phyloP scores from a whole-genome alignment of 2,797 vertebrate genomes.

The Luscinia luscinia region DNA sequence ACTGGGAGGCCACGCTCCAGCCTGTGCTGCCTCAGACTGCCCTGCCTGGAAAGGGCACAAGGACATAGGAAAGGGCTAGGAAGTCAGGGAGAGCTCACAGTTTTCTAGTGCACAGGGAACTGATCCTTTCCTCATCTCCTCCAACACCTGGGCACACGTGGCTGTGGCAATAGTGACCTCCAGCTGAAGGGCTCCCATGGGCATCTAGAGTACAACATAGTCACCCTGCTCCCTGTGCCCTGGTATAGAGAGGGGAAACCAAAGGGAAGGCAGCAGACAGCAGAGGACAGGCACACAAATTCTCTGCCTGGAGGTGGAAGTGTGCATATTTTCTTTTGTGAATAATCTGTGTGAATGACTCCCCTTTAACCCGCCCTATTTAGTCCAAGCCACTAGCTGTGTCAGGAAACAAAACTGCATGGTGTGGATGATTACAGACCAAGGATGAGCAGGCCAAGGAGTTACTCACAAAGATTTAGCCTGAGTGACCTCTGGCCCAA shows the following conservation, averaged over 20 bases:
- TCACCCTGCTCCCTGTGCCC: background rate
- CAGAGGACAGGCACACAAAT: background rate
- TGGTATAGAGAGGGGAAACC: background rate
- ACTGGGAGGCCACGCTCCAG: background rate
- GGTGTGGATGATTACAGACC: background rate
- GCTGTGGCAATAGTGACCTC: background rate
- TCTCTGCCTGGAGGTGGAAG: background rate
- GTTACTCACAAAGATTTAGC: background rate
- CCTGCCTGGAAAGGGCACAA: background rate
- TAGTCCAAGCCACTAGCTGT: background rate
- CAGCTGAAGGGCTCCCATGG: background rate
- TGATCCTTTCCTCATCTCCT: background rate
- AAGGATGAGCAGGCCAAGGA: accelerated
- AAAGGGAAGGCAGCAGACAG: background rate
- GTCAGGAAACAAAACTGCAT: background rate
- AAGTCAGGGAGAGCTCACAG: background rate
- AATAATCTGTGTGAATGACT: background rate
- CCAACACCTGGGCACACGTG: accelerated
- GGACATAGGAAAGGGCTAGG: background rate
- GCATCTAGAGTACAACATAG: background rate
- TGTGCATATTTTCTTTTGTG: background rate
- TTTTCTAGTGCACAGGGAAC: background rate
- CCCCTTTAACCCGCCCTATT: background rate
- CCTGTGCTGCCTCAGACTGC: background rate
- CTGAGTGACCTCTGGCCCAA: background rate